Evolutionary conservation across 1,140 invertebrate genomes (phyloP).

Genomic region (Aphelenchoides fujianensis): DNA sequence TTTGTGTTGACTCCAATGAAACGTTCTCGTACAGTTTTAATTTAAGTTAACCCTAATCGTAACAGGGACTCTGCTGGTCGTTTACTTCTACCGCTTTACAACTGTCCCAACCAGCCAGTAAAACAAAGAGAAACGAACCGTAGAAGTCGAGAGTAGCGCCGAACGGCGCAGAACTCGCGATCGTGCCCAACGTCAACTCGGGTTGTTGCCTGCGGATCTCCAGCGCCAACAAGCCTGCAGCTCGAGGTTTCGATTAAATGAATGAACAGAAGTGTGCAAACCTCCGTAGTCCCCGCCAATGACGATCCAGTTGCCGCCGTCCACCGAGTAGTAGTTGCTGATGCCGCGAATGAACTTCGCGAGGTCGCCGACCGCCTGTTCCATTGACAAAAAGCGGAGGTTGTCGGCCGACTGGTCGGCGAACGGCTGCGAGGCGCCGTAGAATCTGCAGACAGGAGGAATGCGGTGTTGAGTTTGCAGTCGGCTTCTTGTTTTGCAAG

Average conservation of each 20-base stretch:
- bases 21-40: no score
- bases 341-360: not conserved
- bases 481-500: no score
- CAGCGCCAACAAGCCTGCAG: not conserved
- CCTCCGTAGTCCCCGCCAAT: not conserved
- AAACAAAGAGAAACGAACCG: not conserved
- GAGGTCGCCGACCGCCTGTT: not conserved
- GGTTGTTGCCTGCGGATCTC: not conserved
- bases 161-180: not conserved
- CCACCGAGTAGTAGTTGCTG: not conserved
- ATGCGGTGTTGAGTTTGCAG: no score
- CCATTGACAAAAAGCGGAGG: not conserved
- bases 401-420: not conserved
- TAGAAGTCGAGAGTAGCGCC: not conserved
- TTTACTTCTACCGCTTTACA: not conserved
- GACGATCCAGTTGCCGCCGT: not conserved
- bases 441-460: no score
- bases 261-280: not conserved
- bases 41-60: no score
- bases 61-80: no score
- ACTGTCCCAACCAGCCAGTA: no score
- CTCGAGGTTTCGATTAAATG: not conserved
- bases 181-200: not conserved
- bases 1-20: no score
- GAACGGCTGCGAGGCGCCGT: not conserved